These are phyloP conservation scores for Siniperca undulata DNA, from an alignment of 2,797 vertebrate species.

Conservation along the genomic window DNA sequence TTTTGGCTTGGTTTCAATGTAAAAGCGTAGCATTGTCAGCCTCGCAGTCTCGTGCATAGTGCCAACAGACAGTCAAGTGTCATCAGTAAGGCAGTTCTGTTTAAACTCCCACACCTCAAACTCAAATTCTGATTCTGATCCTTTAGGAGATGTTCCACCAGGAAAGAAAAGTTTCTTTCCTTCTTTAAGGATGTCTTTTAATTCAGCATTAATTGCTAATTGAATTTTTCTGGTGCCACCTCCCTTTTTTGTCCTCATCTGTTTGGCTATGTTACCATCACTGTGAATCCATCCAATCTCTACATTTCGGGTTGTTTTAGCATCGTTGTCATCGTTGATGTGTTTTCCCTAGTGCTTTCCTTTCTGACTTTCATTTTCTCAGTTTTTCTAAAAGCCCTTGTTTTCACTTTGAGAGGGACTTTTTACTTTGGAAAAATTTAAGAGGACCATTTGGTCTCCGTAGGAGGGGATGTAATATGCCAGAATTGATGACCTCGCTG, in stretches of 20 bases:
- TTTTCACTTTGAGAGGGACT: slow-evolving; percentile 36
- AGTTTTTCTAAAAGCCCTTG: slow-evolving; percentile 45
- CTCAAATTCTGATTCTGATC: slow-evolving; percentile 40
- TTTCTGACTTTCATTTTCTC: slow-evolving; percentile 50
- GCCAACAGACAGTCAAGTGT: slow-evolving; percentile 14
- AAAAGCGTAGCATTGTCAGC: slow-evolving; percentile 42
- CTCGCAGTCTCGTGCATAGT: slow-evolving; percentile 40
- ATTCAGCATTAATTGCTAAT: slow-evolving; percentile 25
- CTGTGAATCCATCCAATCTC: slow-evolving; percentile 50
- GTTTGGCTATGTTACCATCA: slow-evolving; percentile 24
- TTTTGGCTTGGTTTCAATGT: slow-evolving; percentile 32
- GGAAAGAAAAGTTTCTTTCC: slow-evolving; percentile 42
- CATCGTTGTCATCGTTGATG: background rate
- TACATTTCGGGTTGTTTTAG: background rate
- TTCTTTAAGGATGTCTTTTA: slow-evolving; percentile 42
- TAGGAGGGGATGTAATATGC: slow-evolving; percentile 44
- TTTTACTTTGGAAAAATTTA: slow-evolving; percentile 46
- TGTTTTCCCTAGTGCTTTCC: background rate
- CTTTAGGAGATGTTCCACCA: slow-evolving; percentile 32
- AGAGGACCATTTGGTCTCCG: slow-evolving; percentile 23
- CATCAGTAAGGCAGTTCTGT: slow-evolving; percentile 42
- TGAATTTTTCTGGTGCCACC: slow-evolving; percentile 54
- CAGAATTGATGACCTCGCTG: background rate
- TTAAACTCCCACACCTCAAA: slow-evolving; percentile 51
- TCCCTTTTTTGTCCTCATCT: slow-evolving; percentile 46